A percentile compares a stretch with the other conserved stretches of the same genome.
These are phyloP conservation scores for Barnardius zonarius DNA, from an alignment of 2,113 vertebrate species.

Conservation along the genomic window DNA sequence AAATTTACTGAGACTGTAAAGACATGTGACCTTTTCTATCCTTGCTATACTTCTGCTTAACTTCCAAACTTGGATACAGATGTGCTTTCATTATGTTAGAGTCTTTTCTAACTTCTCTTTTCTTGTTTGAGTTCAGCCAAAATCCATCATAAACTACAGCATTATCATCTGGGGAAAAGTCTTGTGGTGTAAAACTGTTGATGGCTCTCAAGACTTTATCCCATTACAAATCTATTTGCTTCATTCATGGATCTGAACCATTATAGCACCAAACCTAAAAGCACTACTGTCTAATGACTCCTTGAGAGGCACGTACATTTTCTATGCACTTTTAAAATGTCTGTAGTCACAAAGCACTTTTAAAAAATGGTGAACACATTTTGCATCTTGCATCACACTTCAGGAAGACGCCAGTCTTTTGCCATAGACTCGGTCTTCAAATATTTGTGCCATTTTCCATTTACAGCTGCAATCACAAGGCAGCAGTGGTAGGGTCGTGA, in stretches of 20 bases:
- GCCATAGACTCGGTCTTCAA: neutral
- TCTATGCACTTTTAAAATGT: neutral
- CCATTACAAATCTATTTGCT: slow-evolving; percentile 11
- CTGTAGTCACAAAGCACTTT: neutral
- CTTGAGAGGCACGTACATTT: neutral
- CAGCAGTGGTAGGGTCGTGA: neutral
- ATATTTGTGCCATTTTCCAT: neutral
- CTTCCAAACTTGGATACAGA: neutral
- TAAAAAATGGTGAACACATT: neutral
- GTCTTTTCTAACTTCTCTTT: neutral
- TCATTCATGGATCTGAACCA: neutral
- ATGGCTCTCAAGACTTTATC: neutral
- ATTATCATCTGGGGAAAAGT: neutral
- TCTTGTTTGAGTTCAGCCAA: slow-evolving; percentile 35
- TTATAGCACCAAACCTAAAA: neutral
- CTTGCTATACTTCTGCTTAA: neutral
- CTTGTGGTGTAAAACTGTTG: neutral
- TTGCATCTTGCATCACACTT: neutral
- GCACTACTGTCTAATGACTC: neutral
- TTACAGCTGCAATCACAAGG: neutral
- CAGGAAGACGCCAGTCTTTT: neutral
- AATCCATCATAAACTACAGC: neutral
- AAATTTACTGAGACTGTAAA: neutral
- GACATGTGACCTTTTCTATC: neutral
- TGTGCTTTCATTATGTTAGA: neutral